Conservation (phyloP, 1,140 invertebrate genomes). For the Microvelia longipes region DNA sequence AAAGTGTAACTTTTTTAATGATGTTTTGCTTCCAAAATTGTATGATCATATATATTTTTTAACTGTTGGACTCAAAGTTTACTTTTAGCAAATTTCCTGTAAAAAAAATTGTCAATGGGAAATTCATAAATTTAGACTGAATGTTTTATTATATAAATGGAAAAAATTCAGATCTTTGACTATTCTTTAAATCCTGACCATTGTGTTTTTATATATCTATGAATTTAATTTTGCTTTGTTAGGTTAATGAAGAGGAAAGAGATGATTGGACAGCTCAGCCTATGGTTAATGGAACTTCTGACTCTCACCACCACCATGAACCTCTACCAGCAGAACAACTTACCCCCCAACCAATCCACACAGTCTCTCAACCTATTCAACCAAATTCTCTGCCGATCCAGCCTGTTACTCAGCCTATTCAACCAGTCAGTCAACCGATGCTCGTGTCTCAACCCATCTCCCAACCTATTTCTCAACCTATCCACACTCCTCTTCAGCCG, state of each 20-base stretch:
- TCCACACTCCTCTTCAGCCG: too few relatives aligned
- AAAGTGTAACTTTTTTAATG: too few relatives aligned
- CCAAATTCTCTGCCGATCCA: neutral
- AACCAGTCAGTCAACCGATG: neutral
- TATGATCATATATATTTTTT: too few relatives aligned
- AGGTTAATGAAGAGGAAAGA: neutral
- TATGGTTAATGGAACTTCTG: conserved; percentile 7
- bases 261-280: neutral
- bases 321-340: conserved; percentile 5
- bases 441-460: conserved; percentile 1
- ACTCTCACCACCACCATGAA: conserved; percentile 5
- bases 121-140: too few relatives aligned
- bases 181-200: too few relatives aligned
- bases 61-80: too few relatives aligned
- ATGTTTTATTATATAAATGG: too few relatives aligned
- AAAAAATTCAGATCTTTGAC: too few relatives aligned
- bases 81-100: too few relatives aligned
- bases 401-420: neutral
- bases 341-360: conserved; percentile 12
- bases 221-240: neutral
- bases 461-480: neutral
- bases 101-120: too few relatives aligned
- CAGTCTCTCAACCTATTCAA: neutral
- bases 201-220: neutral
- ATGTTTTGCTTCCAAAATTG: too few relatives aligned